Evolutionary conservation across 1,140 invertebrate species (phyloP), one percentile per base, ranked within the genome.

Genomic region (Drosophila chauvacae): DNA sequence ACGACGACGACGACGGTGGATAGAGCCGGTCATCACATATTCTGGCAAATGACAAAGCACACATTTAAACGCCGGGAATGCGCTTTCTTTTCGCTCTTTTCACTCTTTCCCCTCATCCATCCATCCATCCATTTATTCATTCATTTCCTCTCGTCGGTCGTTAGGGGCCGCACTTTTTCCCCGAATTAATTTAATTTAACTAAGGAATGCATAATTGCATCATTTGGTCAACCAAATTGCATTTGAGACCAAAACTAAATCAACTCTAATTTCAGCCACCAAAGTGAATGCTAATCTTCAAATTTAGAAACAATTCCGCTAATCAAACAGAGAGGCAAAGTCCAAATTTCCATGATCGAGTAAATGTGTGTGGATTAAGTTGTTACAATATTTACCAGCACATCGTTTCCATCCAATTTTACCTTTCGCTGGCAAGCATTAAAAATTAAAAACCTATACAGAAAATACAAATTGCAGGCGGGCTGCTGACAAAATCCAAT

Each of bases 361-460:
- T 30, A 45, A 65, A 45, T 61, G 20, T 26, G 59, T 7, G 55
- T 30, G 23, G 23, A 60, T 65, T 60, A 45, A 20, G 11, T 53
- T 20, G 53, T 23, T 33, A 44, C 13, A 20, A 16, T 37, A 20
- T 55, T 20, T 35, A 18, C 13, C 30, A 6, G 14, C 1, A 7
- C 13, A 42, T 14, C 10, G n/a, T n/a, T 23, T 7, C 58, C 23
- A 23, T 23, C 28, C 44, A 60, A 55, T 62, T 81, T 70, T 23
- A 64, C 56, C 57, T 28, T 30, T 41, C 63, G 50, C 45, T 64
- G 10, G 51, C 7, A 1, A 11, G 58, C 71, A 77, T 84, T 69
- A 80, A 84, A 84, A 77, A 64, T 84, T 58, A 65, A 84, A 23
- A 30, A 72, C 45, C 56, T 42, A 69, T 56, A 50, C 61, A 48